Evolutionary conservation across 2,797 vertebrate genomes (phyloP).

Genomic region (Lepidocolaptes lacrymiger): DNA sequence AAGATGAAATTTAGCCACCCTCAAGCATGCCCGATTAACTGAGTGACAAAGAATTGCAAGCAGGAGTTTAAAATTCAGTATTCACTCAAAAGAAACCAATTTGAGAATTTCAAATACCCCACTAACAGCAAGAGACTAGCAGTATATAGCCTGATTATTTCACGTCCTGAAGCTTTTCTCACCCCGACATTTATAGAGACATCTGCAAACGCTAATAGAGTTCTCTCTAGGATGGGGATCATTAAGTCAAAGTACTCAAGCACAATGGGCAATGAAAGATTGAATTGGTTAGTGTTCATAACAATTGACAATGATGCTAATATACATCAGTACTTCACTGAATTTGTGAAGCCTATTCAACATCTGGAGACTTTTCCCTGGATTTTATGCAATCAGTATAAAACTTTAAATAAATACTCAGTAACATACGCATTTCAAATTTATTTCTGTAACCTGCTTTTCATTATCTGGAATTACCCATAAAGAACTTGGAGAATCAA

Average conservation of each 20-base stretch:
- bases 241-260: conserved; percentile 75
- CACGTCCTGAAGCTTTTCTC: conserved; percentile 57
- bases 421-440: conserved; percentile 5
- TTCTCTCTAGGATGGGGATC: conserved; percentile 66
- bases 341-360: conserved; percentile 43
- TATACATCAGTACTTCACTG: conserved; percentile 49
- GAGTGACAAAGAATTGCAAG: conserved; percentile 47
- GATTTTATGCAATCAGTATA: conserved; percentile 63
- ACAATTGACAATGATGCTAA: conserved; percentile 69
- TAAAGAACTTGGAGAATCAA: background rate
- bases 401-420: conserved; percentile 68
- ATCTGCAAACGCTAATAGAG: conserved; percentile 72
- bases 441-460: conserved; percentile 26
- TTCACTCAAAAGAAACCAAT: conserved; percentile 48
- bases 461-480: conserved; percentile 34
- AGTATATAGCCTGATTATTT: conserved; percentile 64
- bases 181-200: conserved; percentile 55
- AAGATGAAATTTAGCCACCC: conserved; percentile 39
- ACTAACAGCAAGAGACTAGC: conserved; percentile 40
- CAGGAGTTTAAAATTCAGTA: conserved; percentile 51
- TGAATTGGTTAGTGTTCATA: conserved; percentile 63
- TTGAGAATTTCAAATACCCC: conserved; percentile 56
- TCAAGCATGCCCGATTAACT: conserved; percentile 35
- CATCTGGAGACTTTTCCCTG: conserved; percentile 67
- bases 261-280: conserved; percentile 74